Percentiles rank a stretch among this genome's conserved stretches.
phyloP scores from a whole-genome alignment of 2,888 invertebrate species.

The Lasioglossum oenotherae region DNA sequence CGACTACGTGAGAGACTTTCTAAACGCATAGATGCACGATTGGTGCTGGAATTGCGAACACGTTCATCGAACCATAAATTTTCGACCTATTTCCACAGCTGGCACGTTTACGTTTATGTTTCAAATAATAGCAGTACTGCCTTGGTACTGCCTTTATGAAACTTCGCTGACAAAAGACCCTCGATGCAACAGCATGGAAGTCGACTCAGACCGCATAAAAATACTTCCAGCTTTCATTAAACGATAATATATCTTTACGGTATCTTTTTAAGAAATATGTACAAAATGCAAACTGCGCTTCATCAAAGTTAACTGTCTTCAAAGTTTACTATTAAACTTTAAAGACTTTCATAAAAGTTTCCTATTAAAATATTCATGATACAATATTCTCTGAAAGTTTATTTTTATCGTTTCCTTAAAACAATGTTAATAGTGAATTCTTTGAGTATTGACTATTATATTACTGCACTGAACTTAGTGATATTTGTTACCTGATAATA shows the following conservation, averaged over 20 bases:
- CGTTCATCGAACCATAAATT: conserved; percentile 24
- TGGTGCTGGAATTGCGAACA: conserved; percentile 46
- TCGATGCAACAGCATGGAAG: neutral
- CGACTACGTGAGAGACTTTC: conserved; percentile 35
- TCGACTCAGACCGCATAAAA: neutral
- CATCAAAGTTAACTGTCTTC: neutral
- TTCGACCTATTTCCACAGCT: neutral
- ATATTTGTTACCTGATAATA: neutral
- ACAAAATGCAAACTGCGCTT: neutral
- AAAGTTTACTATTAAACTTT: too few species aligned
- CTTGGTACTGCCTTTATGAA: neutral
- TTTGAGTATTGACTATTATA: neutral
- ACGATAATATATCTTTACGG: neutral
- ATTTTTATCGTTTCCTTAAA: neutral
- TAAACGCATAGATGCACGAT: conserved; percentile 44
- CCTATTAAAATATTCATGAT: neutral
- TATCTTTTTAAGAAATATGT: neutral
- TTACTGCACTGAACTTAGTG: neutral
- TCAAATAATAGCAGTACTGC: neutral
- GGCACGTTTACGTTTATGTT: conserved; percentile 3
- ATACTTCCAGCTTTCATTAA: neutral
- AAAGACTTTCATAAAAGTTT: too few species aligned
- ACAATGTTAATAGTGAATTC: neutral
- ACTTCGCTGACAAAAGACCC: neutral
- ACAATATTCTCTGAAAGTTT: neutral